Evolutionary conservation across 2,113 vertebrate species (phyloP).

Genomic region (Hemibagrus wyckioides): DNA sequence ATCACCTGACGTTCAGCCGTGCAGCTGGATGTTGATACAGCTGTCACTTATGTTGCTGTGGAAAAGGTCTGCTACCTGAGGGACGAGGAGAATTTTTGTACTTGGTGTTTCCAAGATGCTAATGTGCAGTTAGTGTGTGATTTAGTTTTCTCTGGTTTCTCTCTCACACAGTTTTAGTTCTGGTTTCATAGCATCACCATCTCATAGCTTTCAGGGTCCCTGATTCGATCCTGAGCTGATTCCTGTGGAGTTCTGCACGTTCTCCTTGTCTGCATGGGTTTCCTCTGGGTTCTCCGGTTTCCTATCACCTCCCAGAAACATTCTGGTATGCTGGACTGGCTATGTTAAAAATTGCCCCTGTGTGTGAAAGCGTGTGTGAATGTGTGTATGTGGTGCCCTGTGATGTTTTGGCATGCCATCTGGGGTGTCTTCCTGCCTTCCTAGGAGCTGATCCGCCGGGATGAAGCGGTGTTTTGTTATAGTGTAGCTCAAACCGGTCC

Average conservation of each 20-base stretch:
- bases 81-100: not conserved
- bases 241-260: not conserved
- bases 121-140: not conserved
- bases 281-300: not conserved
- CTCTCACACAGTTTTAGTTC: not conserved
- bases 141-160: not conserved
- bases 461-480: not conserved
- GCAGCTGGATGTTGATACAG: slow-evolving; percentile 16
- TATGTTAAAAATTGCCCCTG: not conserved
- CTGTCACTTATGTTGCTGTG: slow-evolving; percentile 2
- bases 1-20: slow-evolving; percentile 11
- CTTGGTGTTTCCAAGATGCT: not conserved
- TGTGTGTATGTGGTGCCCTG: not conserved
- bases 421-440: not conserved
- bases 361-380: not conserved
- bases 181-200: not conserved
- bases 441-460: not conserved
- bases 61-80: not conserved
- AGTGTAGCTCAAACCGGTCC: not conserved
- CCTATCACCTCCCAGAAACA: not conserved
- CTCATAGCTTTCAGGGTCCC: not conserved
- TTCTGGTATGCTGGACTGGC: not conserved
- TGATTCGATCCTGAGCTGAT: not conserved
- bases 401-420: not conserved
- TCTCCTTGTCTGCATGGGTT: not conserved